Evolutionary conservation across 1,140 invertebrate species (phyloP), one percentile per base, ranked within the genome.

Genomic region (Kradibia gibbosae): DNA sequence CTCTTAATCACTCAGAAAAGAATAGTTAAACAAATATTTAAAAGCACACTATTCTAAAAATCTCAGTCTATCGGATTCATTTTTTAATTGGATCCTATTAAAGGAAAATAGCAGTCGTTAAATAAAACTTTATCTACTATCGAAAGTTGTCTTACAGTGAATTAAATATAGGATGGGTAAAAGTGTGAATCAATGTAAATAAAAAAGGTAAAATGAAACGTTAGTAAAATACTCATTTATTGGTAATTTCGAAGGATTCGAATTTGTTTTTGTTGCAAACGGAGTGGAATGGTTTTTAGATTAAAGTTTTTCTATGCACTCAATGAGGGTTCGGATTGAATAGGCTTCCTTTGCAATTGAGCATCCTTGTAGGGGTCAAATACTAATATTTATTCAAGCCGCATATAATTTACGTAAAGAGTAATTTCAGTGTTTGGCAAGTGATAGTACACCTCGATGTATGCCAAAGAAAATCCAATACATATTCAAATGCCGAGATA

Each of bases 371-470:
- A 39, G 36, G 17, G 25, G 17, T 67, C 2, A 67, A 39, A 10
- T 22, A 0, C 34, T 17, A 67, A 67, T n/a, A 67, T 67, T 67
- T 67, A 67, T 36, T 1, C 1, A n/a, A 67, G 20, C 34, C 8
- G n/a, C n/a, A 39, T n/a, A 67, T 67, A 67, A 67, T 67, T 53
- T 39, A 67, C 39, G 34, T 22, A 39, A 36, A 67, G 62, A 39
- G 36, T 39, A 39, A 67, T 67, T 67, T 36, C 62, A 15, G 1
- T 22, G n/a, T 67, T 67, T 67, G 20, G 17, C 28, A 39, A 67
- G n/a, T 36, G 60, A 65, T 36, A 65, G 15, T 65, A 7, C 62
- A 28, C 34, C 39, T 8, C 36, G 34, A n/a, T 67, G 22, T n/a
- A n/a, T n/a, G n/a, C n/a, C n/a, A 20, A 10, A 1, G 20, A 39